Base-by-base conservation (phyloP, 2,888 invertebrate species). In the Tenthredo amoena region DNA sequence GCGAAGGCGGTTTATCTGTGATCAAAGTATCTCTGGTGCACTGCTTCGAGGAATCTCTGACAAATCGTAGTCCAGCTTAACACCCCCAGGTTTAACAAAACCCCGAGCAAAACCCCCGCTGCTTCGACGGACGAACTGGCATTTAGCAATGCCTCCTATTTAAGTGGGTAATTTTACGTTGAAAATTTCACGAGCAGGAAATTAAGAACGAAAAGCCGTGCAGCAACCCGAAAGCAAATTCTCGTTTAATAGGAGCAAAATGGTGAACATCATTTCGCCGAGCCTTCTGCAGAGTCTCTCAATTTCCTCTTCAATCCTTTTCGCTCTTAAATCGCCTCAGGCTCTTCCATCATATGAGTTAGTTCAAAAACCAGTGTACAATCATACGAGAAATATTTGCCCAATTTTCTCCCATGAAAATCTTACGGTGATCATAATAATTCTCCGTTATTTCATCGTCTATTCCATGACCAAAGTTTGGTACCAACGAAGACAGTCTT, bases 1-100 rank as follows among this genome's bases (percentile, higher is more conserved):
- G 55, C 31, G 55, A 40, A 62, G 62, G 74, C 26, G 43, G 81
- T 58, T 81, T 81, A 81, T 81, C 81, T 81, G 37, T 40, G 81
- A 81, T 81, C 81, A 81, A 81, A 81, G 62, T 81, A 62, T 81
- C 81, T 21, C 40, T 26, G 34, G 7, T 81, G 34, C 77, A 50
- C 55, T 31, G 77, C 77, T 34, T 77, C 77, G 6, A 50, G 50
- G 31, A 34, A 77, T 62, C 62, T 15, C 58, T 58, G 81, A 81
- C 81, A 81, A 81, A 81, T 81, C 62, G 58, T 21, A 0, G 62
- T 40, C 81, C 58, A 21, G 81, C 62, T 81, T 81, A 81, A 81
- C 81, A 81, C 81, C 81, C 58, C 18, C 62, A 58, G 9, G 21
- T 10, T 55, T 6, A 79, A 50, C n/a, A 55, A 34, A 47, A 47